phyloP scores from a whole-genome alignment of 2,888 invertebrate species.

The Orthosia incerta region DNA sequence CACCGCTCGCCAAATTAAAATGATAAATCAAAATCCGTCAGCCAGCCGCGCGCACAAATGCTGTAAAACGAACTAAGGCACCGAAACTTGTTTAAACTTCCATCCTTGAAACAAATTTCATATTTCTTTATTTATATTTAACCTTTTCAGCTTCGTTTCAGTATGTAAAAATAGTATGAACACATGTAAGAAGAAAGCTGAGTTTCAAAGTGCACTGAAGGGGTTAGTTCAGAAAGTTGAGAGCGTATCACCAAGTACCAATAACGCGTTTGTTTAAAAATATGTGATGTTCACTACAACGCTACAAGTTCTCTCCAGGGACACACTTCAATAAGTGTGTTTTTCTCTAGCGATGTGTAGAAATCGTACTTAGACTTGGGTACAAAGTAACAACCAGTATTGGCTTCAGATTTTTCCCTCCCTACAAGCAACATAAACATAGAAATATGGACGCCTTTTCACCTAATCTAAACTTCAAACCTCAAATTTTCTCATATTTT shows the following conservation, averaged over 20 bases:
- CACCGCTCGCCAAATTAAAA: conserved; percentile 88
- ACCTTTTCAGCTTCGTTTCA: conserved; percentile 26
- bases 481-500: conserved; percentile 38
- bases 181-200: conserved; percentile 33
- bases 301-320: conserved; percentile 40
- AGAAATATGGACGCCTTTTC: neutral
- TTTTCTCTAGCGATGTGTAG: conserved; percentile 10
- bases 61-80: conserved; percentile 68
- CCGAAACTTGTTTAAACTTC: conserved; percentile 69
- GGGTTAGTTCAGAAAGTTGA: conserved; percentile 40
- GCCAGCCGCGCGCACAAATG: conserved; percentile 71
- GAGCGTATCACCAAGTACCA: conserved; percentile 44
- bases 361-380: neutral
- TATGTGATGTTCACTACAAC: conserved; percentile 46
- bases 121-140: conserved; percentile 63
- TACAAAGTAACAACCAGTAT: neutral
- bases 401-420: neutral
- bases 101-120: conserved; percentile 62
- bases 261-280: conserved; percentile 56
- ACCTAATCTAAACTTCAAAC: conserved; percentile 12
- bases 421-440: neutral
- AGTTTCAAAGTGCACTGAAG: conserved; percentile 48
- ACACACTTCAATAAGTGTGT: conserved; percentile 36
- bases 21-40: conserved; percentile 89
- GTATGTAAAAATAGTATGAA: conserved; percentile 34